phyloP scores from a whole-genome alignment of 1,140 invertebrate genomes.

The Formica selysi region DNA sequence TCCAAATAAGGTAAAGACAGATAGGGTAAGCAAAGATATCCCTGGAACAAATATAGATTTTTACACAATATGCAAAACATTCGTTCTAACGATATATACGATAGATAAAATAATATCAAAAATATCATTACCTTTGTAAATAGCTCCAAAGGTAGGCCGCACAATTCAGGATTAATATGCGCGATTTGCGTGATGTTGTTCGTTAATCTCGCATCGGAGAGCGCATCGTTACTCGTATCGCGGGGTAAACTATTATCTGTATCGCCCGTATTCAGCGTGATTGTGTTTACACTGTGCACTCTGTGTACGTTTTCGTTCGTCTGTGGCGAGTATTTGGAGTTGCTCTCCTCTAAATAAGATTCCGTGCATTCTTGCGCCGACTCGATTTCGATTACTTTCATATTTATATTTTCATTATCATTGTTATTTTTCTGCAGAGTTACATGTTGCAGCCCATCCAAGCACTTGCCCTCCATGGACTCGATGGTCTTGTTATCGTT shows the following conservation, averaged over 20 bases:
- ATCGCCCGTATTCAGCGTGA: conserved; percentile 82
- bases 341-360: conserved; percentile 65
- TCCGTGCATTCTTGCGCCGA: conserved; percentile 76
- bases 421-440: conserved; percentile 75
- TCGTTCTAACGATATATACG: neutral
- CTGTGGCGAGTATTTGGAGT: conserved; percentile 72
- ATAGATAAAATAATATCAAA: neutral
- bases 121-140: conserved; percentile 91
- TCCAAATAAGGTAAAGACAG: conserved; percentile 98
- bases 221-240: conserved; percentile 88
- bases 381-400: conserved; percentile 78
- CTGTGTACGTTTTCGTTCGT: conserved; percentile 81
- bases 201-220: conserved; percentile 87
- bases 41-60: conserved; percentile 86
- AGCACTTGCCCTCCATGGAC: conserved; percentile 84
- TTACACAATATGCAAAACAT: neutral
- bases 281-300: conserved; percentile 82
- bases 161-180: conserved; percentile 90
- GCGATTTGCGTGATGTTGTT: conserved; percentile 87
- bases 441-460: conserved; percentile 74
- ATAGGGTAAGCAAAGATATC: conserved; percentile 98
- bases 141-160: conserved; percentile 95
- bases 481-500: conserved; percentile 84
- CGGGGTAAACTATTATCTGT: conserved; percentile 87
- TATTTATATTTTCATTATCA: conserved; percentile 72